These are phyloP conservation scores for Trematomus bernacchii DNA, from an alignment of 2,797 vertebrate species.

Conservation along the genomic window DNA sequence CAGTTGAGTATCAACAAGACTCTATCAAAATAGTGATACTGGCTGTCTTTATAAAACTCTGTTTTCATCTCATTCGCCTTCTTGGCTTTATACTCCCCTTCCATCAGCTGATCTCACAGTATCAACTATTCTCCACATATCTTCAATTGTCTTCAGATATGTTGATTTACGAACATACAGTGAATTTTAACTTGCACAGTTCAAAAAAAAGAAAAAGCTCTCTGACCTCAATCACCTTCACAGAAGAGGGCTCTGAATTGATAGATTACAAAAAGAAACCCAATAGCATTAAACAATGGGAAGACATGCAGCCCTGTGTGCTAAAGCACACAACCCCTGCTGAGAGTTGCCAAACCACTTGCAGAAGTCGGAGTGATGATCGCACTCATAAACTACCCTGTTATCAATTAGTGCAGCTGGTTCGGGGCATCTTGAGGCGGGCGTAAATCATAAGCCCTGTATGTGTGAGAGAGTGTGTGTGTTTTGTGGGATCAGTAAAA, in stretches of 20 bases:
- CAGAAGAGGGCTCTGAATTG: constrained; percentile 8
- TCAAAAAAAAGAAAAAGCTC: constrained; percentile 8
- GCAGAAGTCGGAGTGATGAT: constrained; percentile 42
- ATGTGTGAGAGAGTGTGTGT: constrained; percentile 42
- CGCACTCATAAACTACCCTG: constrained; percentile 46
- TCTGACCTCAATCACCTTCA: constrained; percentile 12
- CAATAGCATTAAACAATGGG: constrained; percentile 16
- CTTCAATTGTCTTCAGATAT: not conserved
- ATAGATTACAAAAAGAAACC: not conserved
- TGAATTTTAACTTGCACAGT: constrained; percentile 17
- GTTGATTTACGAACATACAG: constrained; percentile 12
- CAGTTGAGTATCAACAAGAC: constrained; percentile 9
- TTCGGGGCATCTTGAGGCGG: constrained; percentile 41
- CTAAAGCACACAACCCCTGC: constrained; percentile 14
- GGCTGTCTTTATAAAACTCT: not conserved
- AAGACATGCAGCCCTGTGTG: constrained; percentile 9
- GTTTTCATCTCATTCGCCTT: constrained; percentile 8
- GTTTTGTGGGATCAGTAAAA: constrained; percentile 70
- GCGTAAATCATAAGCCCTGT: constrained; percentile 43
- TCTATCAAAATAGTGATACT: not conserved
- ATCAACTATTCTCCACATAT: constrained; percentile 14
- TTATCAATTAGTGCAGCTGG: constrained; percentile 61
- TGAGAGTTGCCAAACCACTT: constrained; percentile 39
- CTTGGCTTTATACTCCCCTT: constrained; percentile 1
- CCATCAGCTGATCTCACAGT: constrained; percentile 24